phyloP scores from a whole-genome alignment of 1,140 invertebrate genomes.

The Phymorhynchus buccinoides region DNA sequence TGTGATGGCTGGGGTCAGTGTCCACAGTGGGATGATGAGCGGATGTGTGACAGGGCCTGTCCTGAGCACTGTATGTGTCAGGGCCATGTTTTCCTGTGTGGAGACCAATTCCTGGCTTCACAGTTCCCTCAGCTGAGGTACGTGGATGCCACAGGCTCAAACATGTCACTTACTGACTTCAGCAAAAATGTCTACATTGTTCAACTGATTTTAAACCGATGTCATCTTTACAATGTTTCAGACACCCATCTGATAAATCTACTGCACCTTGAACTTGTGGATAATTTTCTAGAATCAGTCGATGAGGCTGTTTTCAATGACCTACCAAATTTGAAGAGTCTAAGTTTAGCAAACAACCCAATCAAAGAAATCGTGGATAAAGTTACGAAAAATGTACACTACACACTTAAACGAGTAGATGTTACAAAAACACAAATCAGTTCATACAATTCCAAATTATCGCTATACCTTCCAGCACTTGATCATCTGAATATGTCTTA shows the following conservation, averaged over 20 bases:
- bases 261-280: background rate
- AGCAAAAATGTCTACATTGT: background rate
- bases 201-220: background rate
- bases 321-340: slow-evolving; percentile 14
- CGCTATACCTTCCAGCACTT: background rate
- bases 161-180: background rate
- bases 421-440: background rate
- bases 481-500: background rate
- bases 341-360: slow-evolving; percentile 22
- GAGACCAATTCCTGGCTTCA: background rate
- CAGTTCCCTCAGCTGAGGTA: background rate
- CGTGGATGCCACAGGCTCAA: slow-evolving; percentile 13
- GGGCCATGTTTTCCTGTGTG: slow-evolving; percentile 8
- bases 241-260: background rate
- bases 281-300: slow-evolving; percentile 17
- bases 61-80: slow-evolving; percentile 50
- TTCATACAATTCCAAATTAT: background rate
- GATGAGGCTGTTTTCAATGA: background rate
- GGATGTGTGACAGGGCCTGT: slow-evolving; percentile 31
- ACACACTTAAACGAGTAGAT: background rate
- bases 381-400: background rate
- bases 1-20: slow-evolving; percentile 35
- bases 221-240: slow-evolving; percentile 15
- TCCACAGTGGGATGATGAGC: slow-evolving; percentile 42
- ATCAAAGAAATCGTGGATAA: background rate